Conservation (phyloP, 2,113 vertebrate genomes). For the Zosterops hypoxanthus region DNA sequence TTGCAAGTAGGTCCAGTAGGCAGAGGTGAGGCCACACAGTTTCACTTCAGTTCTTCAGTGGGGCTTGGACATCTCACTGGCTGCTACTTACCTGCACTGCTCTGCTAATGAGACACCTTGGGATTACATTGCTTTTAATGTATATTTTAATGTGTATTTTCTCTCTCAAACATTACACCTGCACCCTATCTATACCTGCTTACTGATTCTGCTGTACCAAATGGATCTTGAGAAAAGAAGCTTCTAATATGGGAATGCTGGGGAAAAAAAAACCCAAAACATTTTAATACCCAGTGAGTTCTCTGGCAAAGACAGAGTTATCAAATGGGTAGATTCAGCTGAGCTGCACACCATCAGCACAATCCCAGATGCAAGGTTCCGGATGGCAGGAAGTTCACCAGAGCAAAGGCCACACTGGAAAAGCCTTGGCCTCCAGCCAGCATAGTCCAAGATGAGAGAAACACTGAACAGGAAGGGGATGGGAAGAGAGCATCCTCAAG, state of each 20-base stretch:
- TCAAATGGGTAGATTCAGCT: not conserved
- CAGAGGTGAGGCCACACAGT: not conserved
- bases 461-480: constrained; percentile 8
- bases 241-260: not conserved
- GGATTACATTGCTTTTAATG: not conserved
- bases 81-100: not conserved
- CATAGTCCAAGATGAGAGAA: not conserved
- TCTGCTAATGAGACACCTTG: not conserved
- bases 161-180: not conserved
- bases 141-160: not conserved
- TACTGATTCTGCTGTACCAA: not conserved
- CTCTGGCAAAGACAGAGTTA: not conserved
- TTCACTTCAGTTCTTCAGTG: not conserved
- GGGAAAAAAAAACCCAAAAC: not conserved
- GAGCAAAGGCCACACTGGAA: not conserved
- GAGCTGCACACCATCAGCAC: not conserved
- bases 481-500: not conserved
- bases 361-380: not conserved
- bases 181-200: not conserved
- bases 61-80: not conserved
- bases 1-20: not conserved
- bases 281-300: not conserved
- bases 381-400: not conserved
- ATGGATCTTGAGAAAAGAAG: not conserved
- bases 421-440: constrained; percentile 4